A percentile compares a stretch with the other conserved stretches of the same genome.
Evolutionary conservation across 2,797 vertebrate genomes (phyloP).

Genomic region (Diplodus sargus): DNA sequence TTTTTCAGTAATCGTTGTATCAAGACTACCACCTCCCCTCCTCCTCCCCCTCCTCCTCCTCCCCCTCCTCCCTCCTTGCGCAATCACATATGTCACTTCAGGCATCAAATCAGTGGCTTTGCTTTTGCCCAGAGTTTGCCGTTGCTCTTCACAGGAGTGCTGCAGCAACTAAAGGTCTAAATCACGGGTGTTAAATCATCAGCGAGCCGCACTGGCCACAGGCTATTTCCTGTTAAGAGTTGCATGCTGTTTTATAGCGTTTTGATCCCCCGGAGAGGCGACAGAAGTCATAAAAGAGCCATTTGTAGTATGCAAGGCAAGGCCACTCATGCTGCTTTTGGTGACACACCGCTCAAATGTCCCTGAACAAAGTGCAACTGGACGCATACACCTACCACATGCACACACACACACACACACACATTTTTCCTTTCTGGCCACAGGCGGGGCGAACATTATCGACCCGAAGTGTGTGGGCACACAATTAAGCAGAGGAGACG

Average conservation of each 20-base stretch:
- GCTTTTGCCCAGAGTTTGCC: conserved; percentile 43
- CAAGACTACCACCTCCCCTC: not conserved
- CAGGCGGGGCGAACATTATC: conserved; percentile 65
- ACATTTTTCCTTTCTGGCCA: conserved; percentile 54
- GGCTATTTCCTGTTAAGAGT: conserved; percentile 66
- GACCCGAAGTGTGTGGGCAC: conserved; percentile 74
- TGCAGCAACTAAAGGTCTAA: conserved; percentile 41
- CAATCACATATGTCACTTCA: conserved; percentile 48
- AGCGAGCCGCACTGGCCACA: conserved; percentile 50
- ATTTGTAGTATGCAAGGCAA: conserved; percentile 70
- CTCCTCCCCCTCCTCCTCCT: not conserved
- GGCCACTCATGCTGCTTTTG: conserved; percentile 70
- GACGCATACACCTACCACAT: conserved; percentile 33
- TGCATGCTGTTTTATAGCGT: conserved; percentile 68
- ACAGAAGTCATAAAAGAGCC: conserved; percentile 71
- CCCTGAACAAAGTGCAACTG: conserved; percentile 59
- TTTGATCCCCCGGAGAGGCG: conserved; percentile 58
- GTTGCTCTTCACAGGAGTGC: conserved; percentile 53
- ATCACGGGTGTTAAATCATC: conserved; percentile 67
- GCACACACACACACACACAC: conserved; percentile 30
- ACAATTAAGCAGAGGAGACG: conserved; percentile 78
- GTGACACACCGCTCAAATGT: conserved; percentile 69
- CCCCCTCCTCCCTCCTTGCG: not conserved
- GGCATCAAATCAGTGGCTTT: conserved; percentile 48
- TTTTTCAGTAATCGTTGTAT: conserved; percentile 53